Percentiles rank a stretch among this genome's conserved stretches.
phyloP scores from a whole-genome alignment of 1,140 invertebrate genomes.

The Drosophila takahashii region DNA sequence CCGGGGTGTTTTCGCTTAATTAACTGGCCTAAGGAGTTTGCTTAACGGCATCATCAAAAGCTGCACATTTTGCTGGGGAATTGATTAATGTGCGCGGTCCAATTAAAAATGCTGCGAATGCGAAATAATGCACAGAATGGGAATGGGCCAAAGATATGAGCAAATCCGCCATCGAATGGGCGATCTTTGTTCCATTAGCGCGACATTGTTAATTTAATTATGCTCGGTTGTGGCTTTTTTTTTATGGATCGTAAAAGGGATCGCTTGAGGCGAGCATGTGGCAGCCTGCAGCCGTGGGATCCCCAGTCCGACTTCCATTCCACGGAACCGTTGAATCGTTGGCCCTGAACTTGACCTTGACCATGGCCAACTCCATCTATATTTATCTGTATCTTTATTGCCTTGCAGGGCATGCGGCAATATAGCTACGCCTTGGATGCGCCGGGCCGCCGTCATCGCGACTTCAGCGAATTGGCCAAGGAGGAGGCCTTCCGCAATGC shows the following conservation, averaged over 20 bases:
- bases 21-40: slow-evolving; percentile 36
- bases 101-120: slow-evolving; percentile 36
- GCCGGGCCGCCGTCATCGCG: slow-evolving; percentile 85
- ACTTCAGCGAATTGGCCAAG: slow-evolving; percentile 85
- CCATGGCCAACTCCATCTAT: slow-evolving; percentile 16
- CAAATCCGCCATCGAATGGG: slow-evolving; percentile 11
- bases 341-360: slow-evolving; percentile 14
- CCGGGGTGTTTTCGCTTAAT: slow-evolving; percentile 35
- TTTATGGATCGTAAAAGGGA: slow-evolving; percentile 47
- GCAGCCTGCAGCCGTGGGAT: slow-evolving; percentile 21
- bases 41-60: slow-evolving; percentile 58
- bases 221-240: slow-evolving; percentile 8
- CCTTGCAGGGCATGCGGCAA: slow-evolving; percentile 86
- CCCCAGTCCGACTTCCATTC: slow-evolving; percentile 3
- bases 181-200: slow-evolving; percentile 44
- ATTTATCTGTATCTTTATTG: slow-evolving; percentile 15
- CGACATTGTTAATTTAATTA: slow-evolving; percentile 76
- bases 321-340: slow-evolving; percentile 7
- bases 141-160: not conserved
- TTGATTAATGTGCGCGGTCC: slow-evolving; percentile 59
- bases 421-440: slow-evolving; percentile 85
- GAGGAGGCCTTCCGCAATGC: slow-evolving; percentile 86
- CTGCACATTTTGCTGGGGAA: slow-evolving; percentile 23
- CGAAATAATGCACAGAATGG: not conserved
- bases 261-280: slow-evolving; percentile 18